Conservation (phyloP, 1,140 invertebrate genomes). For the Amyelois transitella region DNA sequence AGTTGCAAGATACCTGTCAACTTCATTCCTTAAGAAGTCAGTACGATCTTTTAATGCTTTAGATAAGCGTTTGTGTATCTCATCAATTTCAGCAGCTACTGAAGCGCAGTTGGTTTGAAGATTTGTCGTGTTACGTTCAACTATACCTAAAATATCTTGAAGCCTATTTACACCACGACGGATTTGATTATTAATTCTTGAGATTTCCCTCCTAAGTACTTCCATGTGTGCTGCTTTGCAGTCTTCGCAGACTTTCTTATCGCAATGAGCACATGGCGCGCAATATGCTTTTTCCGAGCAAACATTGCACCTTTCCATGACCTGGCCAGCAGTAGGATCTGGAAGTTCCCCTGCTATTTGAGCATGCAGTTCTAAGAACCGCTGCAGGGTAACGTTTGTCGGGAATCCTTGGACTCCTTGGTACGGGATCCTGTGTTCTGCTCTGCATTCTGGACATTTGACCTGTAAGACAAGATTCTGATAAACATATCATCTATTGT, state of each 20-base stretch:
- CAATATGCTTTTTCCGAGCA: constrained; percentile 97
- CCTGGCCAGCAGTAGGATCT: constrained; percentile 87
- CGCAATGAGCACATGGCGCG: constrained; percentile 92
- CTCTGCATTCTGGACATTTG: constrained; percentile 99
- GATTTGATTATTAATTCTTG: constrained; percentile 94
- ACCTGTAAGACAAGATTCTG: constrained; percentile 77
- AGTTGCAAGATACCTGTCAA: constrained; percentile 89
- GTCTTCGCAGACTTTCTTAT: constrained; percentile 93
- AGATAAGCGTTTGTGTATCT: constrained; percentile 90
- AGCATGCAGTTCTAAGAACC: constrained; percentile 96
- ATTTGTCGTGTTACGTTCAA: constrained; percentile 89
- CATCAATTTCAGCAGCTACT: constrained; percentile 93
- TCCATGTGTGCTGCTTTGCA: constrained; percentile 97
- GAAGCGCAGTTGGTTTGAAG: constrained; percentile 89
- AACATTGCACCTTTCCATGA: constrained; percentile 90
- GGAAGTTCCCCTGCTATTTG: constrained; percentile 94
- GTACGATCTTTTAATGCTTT: constrained; percentile 95
- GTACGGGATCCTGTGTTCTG: constrained; percentile 97
- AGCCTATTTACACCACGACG: constrained; percentile 88
- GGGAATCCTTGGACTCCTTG: constrained; percentile 97
- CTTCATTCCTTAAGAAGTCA: constrained; percentile 89
- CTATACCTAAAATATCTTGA: constrained; percentile 87
- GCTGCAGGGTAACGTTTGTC: constrained; percentile 95
- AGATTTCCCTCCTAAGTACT: constrained; percentile 94
- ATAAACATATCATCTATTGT: too few species aligned